phyloP scores from a whole-genome alignment of 2,113 vertebrate genomes.

The Potamarius usumacintae region DNA sequence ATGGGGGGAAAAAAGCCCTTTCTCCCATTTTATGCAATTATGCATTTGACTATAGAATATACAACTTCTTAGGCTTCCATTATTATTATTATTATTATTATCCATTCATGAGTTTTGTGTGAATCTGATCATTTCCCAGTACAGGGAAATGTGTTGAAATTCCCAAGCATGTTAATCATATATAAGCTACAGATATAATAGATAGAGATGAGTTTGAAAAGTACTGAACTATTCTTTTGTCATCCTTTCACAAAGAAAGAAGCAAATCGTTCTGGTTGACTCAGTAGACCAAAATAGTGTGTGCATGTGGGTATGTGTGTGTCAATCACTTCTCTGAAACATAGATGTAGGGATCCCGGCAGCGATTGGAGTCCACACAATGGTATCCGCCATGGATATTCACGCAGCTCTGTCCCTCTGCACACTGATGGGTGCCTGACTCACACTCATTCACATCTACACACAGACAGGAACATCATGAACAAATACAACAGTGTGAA shows the following conservation, averaged over 20 bases:
- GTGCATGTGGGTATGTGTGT: background rate
- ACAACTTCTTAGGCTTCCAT: background rate
- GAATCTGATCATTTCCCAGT: background rate
- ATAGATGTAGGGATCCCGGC: constrained; percentile 83
- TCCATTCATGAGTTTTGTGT: background rate
- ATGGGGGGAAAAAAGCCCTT: too few relatives aligned
- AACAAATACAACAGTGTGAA: constrained; percentile 20
- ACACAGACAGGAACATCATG: constrained; percentile 17
- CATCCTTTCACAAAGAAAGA: background rate
- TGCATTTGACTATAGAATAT: background rate
- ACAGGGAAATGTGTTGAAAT: background rate
- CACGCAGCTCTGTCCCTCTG: constrained; percentile 80
- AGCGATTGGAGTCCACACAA: constrained; percentile 83
- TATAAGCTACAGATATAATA: background rate
- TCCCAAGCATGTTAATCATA: background rate
- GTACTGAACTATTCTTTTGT: background rate
- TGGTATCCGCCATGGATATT: constrained; percentile 85
- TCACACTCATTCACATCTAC: constrained; percentile 90
- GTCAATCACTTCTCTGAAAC: constrained; percentile 85
- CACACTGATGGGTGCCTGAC: constrained; percentile 78
- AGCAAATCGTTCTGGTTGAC: background rate
- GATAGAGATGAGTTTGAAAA: background rate
- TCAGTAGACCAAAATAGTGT: background rate
- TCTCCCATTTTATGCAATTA: background rate
- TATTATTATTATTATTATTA: background rate